Conservation (phyloP, 2,797 vertebrate species). For the Sebastes diaconus region DNA sequence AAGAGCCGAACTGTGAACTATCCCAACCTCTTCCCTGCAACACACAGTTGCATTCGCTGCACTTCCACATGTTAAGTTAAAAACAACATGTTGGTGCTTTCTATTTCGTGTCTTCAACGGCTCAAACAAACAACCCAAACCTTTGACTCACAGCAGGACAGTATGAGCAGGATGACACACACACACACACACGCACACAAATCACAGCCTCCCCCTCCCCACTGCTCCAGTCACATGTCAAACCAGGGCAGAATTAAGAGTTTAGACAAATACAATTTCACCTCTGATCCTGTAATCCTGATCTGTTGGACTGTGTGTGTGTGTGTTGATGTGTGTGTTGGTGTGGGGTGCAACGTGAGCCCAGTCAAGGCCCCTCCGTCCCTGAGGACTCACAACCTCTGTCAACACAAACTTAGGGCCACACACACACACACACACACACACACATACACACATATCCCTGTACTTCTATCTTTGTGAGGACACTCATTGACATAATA, state of each 20-base stretch:
- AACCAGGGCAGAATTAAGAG: constrained; percentile 51
- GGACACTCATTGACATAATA: background rate
- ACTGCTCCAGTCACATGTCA: constrained; percentile 22
- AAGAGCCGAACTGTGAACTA: background rate
- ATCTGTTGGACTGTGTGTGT: constrained; percentile 6
- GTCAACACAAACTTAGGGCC: background rate
- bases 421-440: background rate
- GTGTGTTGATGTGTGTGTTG: background rate
- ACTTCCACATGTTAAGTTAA: background rate
- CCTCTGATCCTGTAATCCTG: constrained; percentile 59
- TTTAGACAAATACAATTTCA: constrained; percentile 63
- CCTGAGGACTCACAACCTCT: constrained; percentile 22
- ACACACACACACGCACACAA: background rate
- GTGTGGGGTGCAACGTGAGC: constrained; percentile 24
- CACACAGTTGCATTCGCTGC: background rate
- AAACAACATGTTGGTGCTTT: background rate
- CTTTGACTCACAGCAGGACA: background rate
- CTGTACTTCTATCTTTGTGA: background rate
- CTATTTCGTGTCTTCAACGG: background rate
- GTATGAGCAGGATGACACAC: background rate
- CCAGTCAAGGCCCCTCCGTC: constrained; percentile 9
- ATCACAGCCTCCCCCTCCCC: background rate
- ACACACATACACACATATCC: constrained; percentile 18
- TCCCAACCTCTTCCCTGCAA: too few relatives aligned
- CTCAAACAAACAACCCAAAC: background rate